A percentile compares a stretch with the other conserved stretches of the same genome.
phyloP scores from a whole-genome alignment of 1,140 invertebrate species.

The Temnothorax curvispinosus region DNA sequence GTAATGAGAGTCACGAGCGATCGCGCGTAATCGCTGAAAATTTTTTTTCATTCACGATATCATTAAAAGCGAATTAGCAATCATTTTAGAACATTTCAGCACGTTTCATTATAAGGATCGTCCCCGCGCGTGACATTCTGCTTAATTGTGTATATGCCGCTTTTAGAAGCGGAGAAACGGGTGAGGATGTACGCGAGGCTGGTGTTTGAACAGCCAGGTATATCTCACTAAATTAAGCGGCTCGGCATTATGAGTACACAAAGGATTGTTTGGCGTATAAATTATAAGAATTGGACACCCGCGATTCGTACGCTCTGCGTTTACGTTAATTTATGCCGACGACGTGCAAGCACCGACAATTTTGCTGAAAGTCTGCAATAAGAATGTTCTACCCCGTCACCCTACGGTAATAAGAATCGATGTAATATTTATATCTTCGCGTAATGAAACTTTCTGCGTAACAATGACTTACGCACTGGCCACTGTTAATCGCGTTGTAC shows the following conservation, averaged over 20 bases:
- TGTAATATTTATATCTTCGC: not conserved
- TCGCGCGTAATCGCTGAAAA: not conserved
- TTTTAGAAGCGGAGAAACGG: constrained; percentile 10
- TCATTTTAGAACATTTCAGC: not conserved
- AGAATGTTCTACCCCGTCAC: not conserved
- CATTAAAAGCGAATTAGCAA: not conserved
- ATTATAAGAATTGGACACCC: constrained; percentile 42
- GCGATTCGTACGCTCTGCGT: not conserved
- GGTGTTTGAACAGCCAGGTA: constrained; percentile 29
- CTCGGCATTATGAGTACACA: constrained; percentile 41
- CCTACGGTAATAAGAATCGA: not conserved
- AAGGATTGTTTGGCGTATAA: constrained; percentile 41
- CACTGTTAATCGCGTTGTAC: too few species aligned
- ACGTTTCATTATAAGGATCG: not conserved
- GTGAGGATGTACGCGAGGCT: not conserved
- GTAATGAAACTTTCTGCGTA: not conserved
- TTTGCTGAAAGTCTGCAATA: constrained; percentile 6
- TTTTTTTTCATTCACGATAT: constrained; percentile 31
- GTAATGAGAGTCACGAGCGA: constrained; percentile 64
- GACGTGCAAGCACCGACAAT: not conserved
- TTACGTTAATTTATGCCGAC: constrained; percentile 21
- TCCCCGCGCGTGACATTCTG: not conserved
- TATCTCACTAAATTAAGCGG: constrained; percentile 49
- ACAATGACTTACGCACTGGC: not conserved
- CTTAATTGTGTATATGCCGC: constrained; percentile 15